These are phyloP conservation scores for Drosophila fulvimacula DNA, from an alignment of 2,888 invertebrate species.

Conservation along the genomic window DNA sequence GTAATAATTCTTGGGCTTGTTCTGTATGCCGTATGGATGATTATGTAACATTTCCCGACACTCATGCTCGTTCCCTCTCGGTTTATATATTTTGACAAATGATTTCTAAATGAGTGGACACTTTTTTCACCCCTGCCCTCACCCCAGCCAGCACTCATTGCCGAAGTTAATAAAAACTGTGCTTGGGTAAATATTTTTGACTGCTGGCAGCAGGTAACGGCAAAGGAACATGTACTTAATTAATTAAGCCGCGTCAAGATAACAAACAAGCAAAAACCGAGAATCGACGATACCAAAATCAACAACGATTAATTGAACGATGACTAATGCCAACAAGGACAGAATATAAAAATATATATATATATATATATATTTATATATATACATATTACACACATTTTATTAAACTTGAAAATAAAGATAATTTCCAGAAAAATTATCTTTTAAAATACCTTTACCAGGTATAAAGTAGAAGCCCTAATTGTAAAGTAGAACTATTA, in stretches of 20 bases:
- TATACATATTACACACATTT: too few relatives aligned
- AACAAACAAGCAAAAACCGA: constrained; percentile 28
- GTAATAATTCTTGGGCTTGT: constrained; percentile 35
- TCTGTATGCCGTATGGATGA: constrained; percentile 65
- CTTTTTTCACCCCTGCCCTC: constrained; percentile 30
- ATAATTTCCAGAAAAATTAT: not conserved
- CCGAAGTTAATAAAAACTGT: constrained; percentile 43
- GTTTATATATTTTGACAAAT: constrained; percentile 81
- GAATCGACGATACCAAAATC: constrained; percentile 34
- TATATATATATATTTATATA: too few relatives aligned
- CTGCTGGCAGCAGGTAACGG: constrained; percentile 36
- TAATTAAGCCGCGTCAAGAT: constrained; percentile 70
- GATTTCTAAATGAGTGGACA: constrained; percentile 77
- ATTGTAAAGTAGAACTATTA: too few relatives aligned
- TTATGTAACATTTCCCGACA: constrained; percentile 64
- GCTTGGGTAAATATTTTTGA: constrained; percentile 64
- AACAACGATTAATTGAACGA: constrained; percentile 30
- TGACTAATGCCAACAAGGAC: constrained; percentile 34
- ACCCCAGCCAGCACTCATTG: not conserved
- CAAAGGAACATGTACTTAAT: constrained; percentile 54
- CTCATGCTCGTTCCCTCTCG: constrained; percentile 35
- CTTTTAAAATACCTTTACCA: not conserved
- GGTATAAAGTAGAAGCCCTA: too few relatives aligned
- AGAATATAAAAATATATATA: too few relatives aligned
- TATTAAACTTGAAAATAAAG: too few relatives aligned